A percentile compares a stretch with the other conserved stretches of the same genome.
These are phyloP conservation scores for Spondyliosoma cantharus DNA, from an alignment of 2,797 vertebrate genomes.

Conservation along the genomic window DNA sequence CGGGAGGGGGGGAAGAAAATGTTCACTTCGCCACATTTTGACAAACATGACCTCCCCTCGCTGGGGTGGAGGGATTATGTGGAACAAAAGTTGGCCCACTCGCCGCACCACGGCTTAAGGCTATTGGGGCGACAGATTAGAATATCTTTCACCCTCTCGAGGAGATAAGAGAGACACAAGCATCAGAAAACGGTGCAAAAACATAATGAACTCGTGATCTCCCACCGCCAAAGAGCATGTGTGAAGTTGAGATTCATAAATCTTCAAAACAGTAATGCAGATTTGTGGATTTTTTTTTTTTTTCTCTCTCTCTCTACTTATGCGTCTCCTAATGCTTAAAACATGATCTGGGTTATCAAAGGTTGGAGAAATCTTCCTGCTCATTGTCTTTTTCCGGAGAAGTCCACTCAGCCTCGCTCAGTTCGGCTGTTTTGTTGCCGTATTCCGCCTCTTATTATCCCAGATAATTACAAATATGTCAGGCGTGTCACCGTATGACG, in stretches of 20 bases:
- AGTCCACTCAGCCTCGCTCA: constrained; percentile 10
- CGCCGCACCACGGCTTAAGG: constrained; percentile 79
- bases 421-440: constrained; percentile 43
- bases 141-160: constrained; percentile 75
- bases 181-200: constrained; percentile 62
- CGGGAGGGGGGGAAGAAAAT: constrained; percentile 22
- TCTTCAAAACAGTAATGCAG: constrained; percentile 70
- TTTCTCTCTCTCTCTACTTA: constrained; percentile 7
- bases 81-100: constrained; percentile 83
- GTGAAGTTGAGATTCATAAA: constrained; percentile 70
- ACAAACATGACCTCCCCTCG: constrained; percentile 85
- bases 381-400: constrained; percentile 87
- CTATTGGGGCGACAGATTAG: constrained; percentile 83
- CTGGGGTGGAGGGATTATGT: constrained; percentile 80
- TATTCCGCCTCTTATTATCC: constrained; percentile 59
- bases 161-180: constrained; percentile 77
- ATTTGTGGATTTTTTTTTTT: constrained; percentile 47
- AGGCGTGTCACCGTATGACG: constrained; percentile 54
- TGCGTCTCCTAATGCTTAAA: constrained; percentile 51
- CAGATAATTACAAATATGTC: constrained; percentile 78
- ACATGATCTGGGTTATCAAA: constrained; percentile 66
- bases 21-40: constrained; percentile 76
- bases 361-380: constrained; percentile 82
- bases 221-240: constrained; percentile 48
- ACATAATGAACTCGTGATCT: constrained; percentile 79